phyloP scores from a whole-genome alignment of 2,113 vertebrate species.

The Emberiza fucata region DNA sequence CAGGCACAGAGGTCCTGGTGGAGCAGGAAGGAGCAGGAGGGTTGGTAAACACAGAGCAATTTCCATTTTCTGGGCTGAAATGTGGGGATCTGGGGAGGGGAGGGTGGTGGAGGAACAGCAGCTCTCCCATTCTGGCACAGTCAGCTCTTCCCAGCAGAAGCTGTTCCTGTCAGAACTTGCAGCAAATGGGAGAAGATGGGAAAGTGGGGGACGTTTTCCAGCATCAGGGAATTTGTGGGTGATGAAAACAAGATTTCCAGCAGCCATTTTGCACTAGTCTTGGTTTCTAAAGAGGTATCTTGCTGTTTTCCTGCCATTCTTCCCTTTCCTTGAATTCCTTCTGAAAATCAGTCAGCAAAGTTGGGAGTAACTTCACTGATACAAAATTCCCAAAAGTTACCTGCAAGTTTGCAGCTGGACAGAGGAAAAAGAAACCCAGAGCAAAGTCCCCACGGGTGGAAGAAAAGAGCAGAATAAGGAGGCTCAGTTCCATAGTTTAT shows the following conservation, averaged over 20 bases:
- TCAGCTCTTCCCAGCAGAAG: conserved; percentile 57
- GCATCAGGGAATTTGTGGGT: conserved; percentile 23
- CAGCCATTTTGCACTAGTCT: background rate
- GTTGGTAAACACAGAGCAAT: background rate
- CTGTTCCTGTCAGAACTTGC: conserved; percentile 66
- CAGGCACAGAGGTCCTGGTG: background rate
- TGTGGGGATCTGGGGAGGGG: background rate
- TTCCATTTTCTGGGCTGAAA: conserved; percentile 56
- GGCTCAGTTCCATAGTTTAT: background rate
- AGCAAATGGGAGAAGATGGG: conserved; percentile 47
- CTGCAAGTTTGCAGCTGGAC: background rate
- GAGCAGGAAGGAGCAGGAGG: background rate
- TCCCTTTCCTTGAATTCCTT: background rate
- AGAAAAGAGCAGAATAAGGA: background rate
- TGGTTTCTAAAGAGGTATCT: background rate
- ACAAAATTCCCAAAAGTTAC: background rate
- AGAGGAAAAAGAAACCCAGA: background rate
- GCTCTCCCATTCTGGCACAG: background rate
- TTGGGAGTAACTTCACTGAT: background rate
- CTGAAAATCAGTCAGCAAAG: background rate
- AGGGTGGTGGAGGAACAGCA: background rate
- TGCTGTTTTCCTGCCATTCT: background rate
- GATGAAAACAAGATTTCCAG: conserved; percentile 19
- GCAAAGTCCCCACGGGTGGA: background rate
- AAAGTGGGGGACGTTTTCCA: conserved; percentile 47